Evolutionary conservation across 2,888 invertebrate genomes (phyloP).

Genomic region (Hartigia nigra): DNA sequence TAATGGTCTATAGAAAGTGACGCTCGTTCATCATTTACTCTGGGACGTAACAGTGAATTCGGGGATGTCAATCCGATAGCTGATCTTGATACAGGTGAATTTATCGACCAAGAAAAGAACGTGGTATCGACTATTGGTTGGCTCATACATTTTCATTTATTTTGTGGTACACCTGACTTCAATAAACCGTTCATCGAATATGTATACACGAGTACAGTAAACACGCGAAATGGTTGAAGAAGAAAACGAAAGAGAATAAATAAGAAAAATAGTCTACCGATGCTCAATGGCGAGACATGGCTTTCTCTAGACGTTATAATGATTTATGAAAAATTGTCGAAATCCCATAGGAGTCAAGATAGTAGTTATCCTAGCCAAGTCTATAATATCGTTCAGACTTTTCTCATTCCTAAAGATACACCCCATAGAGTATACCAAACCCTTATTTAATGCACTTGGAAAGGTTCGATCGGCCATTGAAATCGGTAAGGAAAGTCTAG

Average conservation of each 20-base stretch:
- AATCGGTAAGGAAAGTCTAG: background rate
- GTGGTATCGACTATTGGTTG: background rate
- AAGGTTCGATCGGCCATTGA: slow-evolving; percentile 19
- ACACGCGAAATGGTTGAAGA: background rate
- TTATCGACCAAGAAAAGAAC: background rate
- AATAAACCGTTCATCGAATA: background rate
- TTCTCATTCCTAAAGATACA: background rate
- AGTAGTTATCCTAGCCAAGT: background rate
- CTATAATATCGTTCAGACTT: background rate
- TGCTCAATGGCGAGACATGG: background rate
- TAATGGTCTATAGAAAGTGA: background rate
- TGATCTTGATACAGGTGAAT: background rate
- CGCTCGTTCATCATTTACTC: background rate
- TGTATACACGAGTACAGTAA: background rate
- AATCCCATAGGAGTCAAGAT: background rate
- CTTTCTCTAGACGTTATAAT: background rate
- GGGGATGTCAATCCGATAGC: background rate
- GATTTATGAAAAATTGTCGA: background rate
- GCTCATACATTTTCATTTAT: background rate
- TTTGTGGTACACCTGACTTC: background rate
- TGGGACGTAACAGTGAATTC: background rate
- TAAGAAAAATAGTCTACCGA: background rate
- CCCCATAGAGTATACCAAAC: slow-evolving; percentile 10
- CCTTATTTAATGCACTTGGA: slow-evolving; percentile 21
- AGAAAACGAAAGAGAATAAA: background rate